Percentiles rank a stretch among this genome's conserved stretches.
Conservation (phyloP, 2,113 vertebrate species). For the Hippocampus guttulatus region DNA sequence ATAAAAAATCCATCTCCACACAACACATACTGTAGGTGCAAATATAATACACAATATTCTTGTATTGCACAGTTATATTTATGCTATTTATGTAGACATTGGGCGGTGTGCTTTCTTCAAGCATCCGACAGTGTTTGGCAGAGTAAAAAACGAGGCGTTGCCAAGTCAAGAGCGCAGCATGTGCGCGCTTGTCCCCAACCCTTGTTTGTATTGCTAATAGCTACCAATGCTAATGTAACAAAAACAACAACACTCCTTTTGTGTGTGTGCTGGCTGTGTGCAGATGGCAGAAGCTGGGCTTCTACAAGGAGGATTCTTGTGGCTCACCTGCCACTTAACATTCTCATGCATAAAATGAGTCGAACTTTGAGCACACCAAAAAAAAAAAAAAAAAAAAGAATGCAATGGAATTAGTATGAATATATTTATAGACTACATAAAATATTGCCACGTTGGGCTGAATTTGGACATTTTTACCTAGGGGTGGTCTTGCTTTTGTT, state of each 20-base stretch:
- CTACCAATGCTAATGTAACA: conserved; percentile 8
- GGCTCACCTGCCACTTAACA: neutral
- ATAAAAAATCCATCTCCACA: no score
- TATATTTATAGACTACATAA: no score
- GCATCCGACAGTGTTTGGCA: conserved; percentile 25
- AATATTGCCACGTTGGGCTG: no score
- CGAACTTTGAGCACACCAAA: neutral
- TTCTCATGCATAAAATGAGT: neutral
- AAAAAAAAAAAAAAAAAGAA: neutral
- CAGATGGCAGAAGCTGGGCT: neutral
- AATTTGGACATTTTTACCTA: no score
- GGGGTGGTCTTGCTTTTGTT: neutral
- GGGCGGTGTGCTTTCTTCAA: conserved; percentile 4
- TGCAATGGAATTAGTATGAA: neutral
- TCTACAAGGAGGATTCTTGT: neutral
- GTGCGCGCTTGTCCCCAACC: conserved; percentile 25
- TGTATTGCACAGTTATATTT: neutral
- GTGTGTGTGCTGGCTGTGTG: conserved; percentile 1
- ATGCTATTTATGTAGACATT: neutral
- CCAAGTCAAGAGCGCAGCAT: conserved; percentile 33
- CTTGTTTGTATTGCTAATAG: conserved; percentile 53
- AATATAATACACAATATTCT: no score
- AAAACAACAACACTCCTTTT: conserved; percentile 19
- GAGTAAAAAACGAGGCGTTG: conserved; percentile 15
- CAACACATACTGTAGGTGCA: no score